Conservation (phyloP, 2,888 invertebrate genomes). For the Biston stratarius region DNA sequence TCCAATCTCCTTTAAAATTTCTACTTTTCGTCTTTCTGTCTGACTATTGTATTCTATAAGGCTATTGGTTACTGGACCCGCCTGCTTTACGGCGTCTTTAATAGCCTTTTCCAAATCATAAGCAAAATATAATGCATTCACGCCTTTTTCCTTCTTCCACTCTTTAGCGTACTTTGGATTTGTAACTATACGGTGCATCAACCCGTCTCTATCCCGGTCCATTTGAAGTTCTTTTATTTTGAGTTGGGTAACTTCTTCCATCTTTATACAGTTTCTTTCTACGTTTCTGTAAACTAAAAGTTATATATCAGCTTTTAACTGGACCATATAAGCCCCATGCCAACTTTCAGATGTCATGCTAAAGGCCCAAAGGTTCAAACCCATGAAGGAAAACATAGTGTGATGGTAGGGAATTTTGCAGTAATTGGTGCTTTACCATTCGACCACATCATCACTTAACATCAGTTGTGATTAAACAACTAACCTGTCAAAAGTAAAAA, state of each 20-base stretch:
- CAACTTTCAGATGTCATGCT: no score
- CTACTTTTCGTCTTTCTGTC: conserved; percentile 36
- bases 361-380: no score
- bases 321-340: no score
- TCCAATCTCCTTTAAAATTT: conserved; percentile 60
- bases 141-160: conserved; percentile 62
- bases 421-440: no score
- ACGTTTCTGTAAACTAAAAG: conserved; percentile 67
- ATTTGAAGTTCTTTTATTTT: conserved; percentile 67
- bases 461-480: no score
- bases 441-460: no score
- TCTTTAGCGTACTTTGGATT: conserved; percentile 63
- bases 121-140: conserved; percentile 62
- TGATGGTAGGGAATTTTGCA: no score
- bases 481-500: no score
- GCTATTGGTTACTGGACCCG: conserved; percentile 22
- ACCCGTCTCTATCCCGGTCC: conserved; percentile 64
- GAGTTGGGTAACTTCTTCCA: conserved; percentile 69
- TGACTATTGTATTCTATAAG: conserved; percentile 7
- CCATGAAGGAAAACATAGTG: no score
- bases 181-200: conserved; percentile 70
- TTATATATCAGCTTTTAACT: not conserved
- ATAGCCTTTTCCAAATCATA: conserved; percentile 66
- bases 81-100: conserved; percentile 56
- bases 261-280: conserved; percentile 63